Percentiles rank a stretch among this genome's conserved stretches.
Evolutionary conservation across 37 sponge, comb jelly and placozoan species (phyloP).

Genomic region (Agelas oroides): DNA sequence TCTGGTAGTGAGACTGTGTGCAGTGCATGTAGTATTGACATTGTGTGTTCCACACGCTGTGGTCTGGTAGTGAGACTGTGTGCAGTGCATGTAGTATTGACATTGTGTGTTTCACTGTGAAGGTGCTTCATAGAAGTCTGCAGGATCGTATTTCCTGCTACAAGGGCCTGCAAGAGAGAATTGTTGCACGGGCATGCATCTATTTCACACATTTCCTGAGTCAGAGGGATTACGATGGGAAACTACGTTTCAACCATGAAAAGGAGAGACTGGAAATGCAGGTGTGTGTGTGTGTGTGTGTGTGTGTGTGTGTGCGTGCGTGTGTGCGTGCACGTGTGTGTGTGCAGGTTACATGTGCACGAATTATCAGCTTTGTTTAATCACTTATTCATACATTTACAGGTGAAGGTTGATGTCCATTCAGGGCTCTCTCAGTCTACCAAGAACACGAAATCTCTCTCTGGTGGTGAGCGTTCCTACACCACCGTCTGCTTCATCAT

Average conservation of each 20-base stretch:
- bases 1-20: too few species aligned
- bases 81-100: too few species aligned
- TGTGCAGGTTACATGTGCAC: neutral
- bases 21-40: too few species aligned
- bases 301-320: neutral
- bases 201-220: constrained; percentile 80
- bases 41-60: too few species aligned
- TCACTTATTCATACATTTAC: neutral
- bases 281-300: constrained; percentile 8
- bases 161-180: constrained; percentile 55
- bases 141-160: constrained; percentile 51
- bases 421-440: constrained; percentile 48
- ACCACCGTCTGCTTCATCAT: constrained; percentile 98
- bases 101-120: too few species aligned
- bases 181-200: constrained; percentile 52
- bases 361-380: too few species aligned
- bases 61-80: too few species aligned
- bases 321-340: neutral
- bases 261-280: constrained; percentile 71
- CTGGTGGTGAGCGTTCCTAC: constrained; percentile 98
- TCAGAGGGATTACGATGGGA: constrained; percentile 85
- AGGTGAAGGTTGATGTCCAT: constrained; percentile 54
- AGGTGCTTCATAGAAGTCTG: constrained; percentile 59
- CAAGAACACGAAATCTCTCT: constrained; percentile 87
- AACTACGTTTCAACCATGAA: constrained; percentile 77